A percentile compares a stretch with the other conserved stretches of the same genome.
Evolutionary conservation across 2,888 invertebrate genomes (phyloP).

Genomic region (Cephus sareptanus): DNA sequence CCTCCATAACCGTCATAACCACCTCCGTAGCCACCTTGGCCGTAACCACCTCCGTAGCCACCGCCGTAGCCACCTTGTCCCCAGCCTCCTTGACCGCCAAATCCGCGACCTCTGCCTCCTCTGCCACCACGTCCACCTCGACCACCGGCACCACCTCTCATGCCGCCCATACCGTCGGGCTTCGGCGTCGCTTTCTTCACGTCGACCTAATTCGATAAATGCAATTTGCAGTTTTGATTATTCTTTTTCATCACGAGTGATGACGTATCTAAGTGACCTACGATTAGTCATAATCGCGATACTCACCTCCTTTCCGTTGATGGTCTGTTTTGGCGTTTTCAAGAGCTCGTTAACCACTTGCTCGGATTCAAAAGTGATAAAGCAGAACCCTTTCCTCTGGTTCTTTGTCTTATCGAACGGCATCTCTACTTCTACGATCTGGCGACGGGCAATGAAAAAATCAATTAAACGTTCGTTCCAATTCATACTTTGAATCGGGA

Average conservation of each 20-base stretch:
- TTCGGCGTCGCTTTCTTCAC: slow-evolving; percentile 96
- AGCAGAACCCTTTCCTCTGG: slow-evolving; percentile 96
- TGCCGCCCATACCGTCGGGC: slow-evolving; percentile 78
- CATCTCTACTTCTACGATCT: slow-evolving; percentile 97
- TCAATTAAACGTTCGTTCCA: not conserved
- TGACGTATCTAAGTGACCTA: not conserved
- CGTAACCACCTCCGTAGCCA: slow-evolving; percentile 75
- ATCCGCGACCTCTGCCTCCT: slow-evolving; percentile 69
- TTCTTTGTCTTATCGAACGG: slow-evolving; percentile 98
- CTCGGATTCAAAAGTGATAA: slow-evolving; percentile 97
- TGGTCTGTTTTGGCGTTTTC: slow-evolving; percentile 92
- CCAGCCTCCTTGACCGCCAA: slow-evolving; percentile 67
- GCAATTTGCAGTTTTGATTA: slow-evolving; percentile 32
- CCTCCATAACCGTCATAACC: slow-evolving; percentile 84
- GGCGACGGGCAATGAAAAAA: slow-evolving; percentile 46
- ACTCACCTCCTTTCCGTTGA: slow-evolving; percentile 90
- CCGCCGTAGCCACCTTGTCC: slow-evolving; percentile 76
- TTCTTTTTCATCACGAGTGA: slow-evolving; percentile 23
- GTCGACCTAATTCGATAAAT: slow-evolving; percentile 75
- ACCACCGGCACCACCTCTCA: slow-evolving; percentile 74
- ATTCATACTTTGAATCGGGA: slow-evolving; percentile 4
- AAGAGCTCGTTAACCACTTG: slow-evolving; percentile 92
- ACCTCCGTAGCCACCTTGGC: slow-evolving; percentile 76
- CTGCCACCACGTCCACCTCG: slow-evolving; percentile 76
- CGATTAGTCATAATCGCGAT: not conserved